Evolutionary conservation across 2,113 vertebrate genomes (phyloP).

Genomic region (Stigmatopora argus): DNA sequence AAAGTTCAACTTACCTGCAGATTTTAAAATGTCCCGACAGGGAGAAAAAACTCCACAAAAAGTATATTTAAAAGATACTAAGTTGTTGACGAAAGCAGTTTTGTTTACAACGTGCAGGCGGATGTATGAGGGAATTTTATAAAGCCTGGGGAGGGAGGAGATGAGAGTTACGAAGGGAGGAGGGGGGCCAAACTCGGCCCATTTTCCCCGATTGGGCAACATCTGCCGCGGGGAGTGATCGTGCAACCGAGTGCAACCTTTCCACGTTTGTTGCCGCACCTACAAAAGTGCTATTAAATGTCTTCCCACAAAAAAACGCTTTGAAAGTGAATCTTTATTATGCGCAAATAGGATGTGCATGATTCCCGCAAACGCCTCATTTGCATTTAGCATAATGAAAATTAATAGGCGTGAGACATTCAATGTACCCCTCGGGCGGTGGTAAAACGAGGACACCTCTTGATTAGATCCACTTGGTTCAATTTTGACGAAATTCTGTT

Average conservation of each 20-base stretch:
- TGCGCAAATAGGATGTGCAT: not conserved
- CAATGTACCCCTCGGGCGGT: not conserved
- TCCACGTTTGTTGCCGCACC: slow-evolving; percentile 30
- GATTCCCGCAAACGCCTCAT: not conserved
- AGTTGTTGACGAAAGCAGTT: slow-evolving; percentile 8
- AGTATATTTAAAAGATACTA: not conserved
- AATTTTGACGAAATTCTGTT: not conserved
- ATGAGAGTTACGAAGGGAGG: not conserved
- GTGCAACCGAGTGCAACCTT: slow-evolving; percentile 23
- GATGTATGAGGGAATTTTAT: slow-evolving; percentile 66
- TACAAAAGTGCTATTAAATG: not conserved
- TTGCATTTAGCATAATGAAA: not conserved
- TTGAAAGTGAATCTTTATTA: not conserved
- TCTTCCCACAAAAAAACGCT: not conserved
- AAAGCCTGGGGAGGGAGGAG: slow-evolving; percentile 42
- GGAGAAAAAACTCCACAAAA: slow-evolving; percentile 32
- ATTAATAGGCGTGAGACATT: not conserved
- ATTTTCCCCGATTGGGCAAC: slow-evolving; percentile 61
- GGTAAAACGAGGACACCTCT: not conserved
- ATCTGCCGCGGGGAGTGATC: slow-evolving; percentile 35
- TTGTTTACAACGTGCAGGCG: slow-evolving; percentile 64
- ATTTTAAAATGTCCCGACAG: slow-evolving; percentile 1
- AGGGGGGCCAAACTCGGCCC: slow-evolving; percentile 52
- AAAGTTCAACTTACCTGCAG: not conserved
- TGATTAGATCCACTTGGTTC: not conserved